Conservation (phyloP, 2,797 vertebrate genomes). For the Anabacerthia variegaticeps region DNA sequence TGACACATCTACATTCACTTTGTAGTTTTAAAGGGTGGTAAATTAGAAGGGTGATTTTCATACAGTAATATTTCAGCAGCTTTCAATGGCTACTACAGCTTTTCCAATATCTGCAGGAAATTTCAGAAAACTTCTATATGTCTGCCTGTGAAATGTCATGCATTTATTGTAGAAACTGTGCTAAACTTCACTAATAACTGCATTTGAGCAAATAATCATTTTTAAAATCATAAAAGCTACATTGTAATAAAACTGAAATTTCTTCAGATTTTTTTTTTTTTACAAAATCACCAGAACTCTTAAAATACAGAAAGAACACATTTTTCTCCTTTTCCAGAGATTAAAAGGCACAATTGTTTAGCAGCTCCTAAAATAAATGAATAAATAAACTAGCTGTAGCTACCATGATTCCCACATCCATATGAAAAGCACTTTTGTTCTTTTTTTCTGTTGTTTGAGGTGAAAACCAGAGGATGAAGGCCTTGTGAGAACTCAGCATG, state of each 20-base stretch:
- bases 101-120: neutral
- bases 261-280: neutral
- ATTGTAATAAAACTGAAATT: neutral
- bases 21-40: neutral
- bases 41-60: neutral
- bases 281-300: neutral
- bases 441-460: neutral
- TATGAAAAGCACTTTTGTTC: neutral
- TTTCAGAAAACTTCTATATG: neutral
- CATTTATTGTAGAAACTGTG: neutral
- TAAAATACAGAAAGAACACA: neutral
- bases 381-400: neutral
- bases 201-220: neutral
- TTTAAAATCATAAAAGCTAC: neutral
- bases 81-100: neutral
- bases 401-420: neutral
- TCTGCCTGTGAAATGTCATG: neutral
- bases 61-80: neutral
- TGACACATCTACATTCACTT: neutral
- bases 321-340: neutral
- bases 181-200: neutral
- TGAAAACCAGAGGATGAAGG: neutral
- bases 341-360: neutral
- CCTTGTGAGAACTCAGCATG: neutral
- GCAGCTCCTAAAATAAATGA: neutral